These are phyloP conservation scores for Drepana arcuata DNA, from an alignment of 1,140 invertebrate species.

Conservation along the genomic window DNA sequence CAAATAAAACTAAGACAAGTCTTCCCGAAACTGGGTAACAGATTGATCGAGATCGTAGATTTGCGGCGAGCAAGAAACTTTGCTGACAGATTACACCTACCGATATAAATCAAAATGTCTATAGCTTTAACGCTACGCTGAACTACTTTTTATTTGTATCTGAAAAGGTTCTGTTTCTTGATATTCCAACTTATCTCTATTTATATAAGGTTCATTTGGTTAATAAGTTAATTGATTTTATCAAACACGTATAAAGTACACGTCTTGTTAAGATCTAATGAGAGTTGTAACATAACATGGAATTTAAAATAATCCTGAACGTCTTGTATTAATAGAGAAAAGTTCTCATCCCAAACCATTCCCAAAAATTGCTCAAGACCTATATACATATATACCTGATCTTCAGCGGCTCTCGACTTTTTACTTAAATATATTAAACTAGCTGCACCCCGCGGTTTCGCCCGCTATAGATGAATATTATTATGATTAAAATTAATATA, in stretches of 20 bases:
- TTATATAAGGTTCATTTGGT: not conserved
- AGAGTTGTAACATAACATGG: constrained; percentile 10
- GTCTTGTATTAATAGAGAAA: no score
- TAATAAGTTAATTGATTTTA: not conserved
- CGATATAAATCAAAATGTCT: constrained; percentile 36
- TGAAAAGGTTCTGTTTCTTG: not conserved
- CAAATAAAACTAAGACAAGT: constrained; percentile 20
- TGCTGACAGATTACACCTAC: constrained; percentile 33
- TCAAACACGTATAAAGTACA: not conserved
- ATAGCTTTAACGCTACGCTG: constrained; percentile 12
- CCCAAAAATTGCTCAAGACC: no score
- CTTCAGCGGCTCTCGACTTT: no score
- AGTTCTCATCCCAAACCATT: no score
- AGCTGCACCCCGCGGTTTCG: no score
- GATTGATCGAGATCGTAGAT: constrained; percentile 26
- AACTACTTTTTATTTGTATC: constrained; percentile 5
- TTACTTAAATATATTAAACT: no score
- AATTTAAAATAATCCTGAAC: no score
- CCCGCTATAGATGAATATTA: no score
- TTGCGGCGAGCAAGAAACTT: constrained; percentile 24
- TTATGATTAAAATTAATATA: no score
- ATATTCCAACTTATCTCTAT: not conserved
- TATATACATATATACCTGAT: no score
- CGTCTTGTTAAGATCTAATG: constrained; percentile 3
- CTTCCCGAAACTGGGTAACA: constrained; percentile 22